A percentile compares a stretch with the other conserved stretches of the same genome.
Conservation (phyloP, 1,140 invertebrate species). For the Papilio machaon region DNA sequence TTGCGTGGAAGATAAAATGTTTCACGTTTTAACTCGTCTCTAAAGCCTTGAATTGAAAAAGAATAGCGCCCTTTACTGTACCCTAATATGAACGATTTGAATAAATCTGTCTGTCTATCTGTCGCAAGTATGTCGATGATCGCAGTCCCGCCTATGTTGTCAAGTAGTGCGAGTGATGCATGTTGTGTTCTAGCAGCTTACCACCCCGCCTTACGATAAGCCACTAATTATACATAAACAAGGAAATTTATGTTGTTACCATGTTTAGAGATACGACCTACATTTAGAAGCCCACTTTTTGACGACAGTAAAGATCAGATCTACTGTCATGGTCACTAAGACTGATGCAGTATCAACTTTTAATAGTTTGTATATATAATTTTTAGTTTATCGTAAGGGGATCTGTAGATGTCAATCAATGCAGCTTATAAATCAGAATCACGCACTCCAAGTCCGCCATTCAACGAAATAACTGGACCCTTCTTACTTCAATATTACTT, state of each 20-base stretch:
- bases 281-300: too few relatives aligned
- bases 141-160: slow-evolving; percentile 74
- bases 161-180: slow-evolving; percentile 68
- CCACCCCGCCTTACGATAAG: slow-evolving; percentile 12
- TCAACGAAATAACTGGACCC: background rate
- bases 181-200: slow-evolving; percentile 57
- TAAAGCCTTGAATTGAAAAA: background rate
- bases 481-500: background rate
- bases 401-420: slow-evolving; percentile 7
- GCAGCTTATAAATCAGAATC: slow-evolving; percentile 6
- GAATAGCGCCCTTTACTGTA: slow-evolving; percentile 1
- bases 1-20: slow-evolving; percentile 51
- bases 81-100: background rate
- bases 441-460: slow-evolving; percentile 21
- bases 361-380: background rate
- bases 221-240: background rate
- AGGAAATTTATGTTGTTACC: background rate
- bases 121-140: slow-evolving; percentile 69
- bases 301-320: too few relatives aligned
- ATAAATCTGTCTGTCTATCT: slow-evolving; percentile 42
- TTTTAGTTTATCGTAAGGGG: background rate
- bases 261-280: background rate
- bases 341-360: too few relatives aligned
- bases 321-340: too few relatives aligned
- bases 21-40: slow-evolving; percentile 3